Base-by-base conservation (phyloP, 30 jellyfish, hydroid and myxozoan genomes). In the Pseudorhiza aurosa region DNA sequence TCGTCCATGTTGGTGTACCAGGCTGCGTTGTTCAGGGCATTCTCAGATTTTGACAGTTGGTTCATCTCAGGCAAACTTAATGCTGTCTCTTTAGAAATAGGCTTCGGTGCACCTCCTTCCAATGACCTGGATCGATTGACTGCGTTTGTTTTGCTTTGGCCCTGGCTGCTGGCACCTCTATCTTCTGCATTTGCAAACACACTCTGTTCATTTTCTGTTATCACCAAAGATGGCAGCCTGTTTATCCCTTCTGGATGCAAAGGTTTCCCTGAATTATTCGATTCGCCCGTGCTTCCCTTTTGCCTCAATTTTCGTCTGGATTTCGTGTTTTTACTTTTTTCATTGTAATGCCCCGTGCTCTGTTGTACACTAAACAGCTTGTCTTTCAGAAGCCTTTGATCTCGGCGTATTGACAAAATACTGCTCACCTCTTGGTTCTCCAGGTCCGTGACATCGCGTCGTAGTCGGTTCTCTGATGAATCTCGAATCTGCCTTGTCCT, bases 1-100 rank as follows among this genome's bases (percentile, higher is more conserved):
- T 65, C 82, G 43, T 53, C 75, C 42, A 85, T 30, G 53, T 85
- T 56, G 42, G 81, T 30, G 39, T 68, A 74, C 96, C 96, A 85
- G 0, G 87, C 80, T 10, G 72, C 56, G 12, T 53, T 53, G 67
- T 69, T 33, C 14, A 82, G 30, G 8, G 72, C 39, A 8, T 39
- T 83, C 17, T 57, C 94, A 0, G 94, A 82, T 60, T 58, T 68
- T 46, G 87, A 82, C 6, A 58, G 87, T 35, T 40, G 44, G 62
- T 50, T 82, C 73, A 50, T 68, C 19, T 26, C 70, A 7, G 85
- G 85, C 14, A 51, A 40, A 42, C 24, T 33, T 29, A 49, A 14
- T 18, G 24, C 35, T 2, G 67, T 1, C 14, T 53, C 29, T 53
- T 53, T 53, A 0, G 36, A 21, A 8, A 19, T 19, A 4, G 15